Conservation (phyloP, 2,888 invertebrate species). For the Xylota segnis region DNA sequence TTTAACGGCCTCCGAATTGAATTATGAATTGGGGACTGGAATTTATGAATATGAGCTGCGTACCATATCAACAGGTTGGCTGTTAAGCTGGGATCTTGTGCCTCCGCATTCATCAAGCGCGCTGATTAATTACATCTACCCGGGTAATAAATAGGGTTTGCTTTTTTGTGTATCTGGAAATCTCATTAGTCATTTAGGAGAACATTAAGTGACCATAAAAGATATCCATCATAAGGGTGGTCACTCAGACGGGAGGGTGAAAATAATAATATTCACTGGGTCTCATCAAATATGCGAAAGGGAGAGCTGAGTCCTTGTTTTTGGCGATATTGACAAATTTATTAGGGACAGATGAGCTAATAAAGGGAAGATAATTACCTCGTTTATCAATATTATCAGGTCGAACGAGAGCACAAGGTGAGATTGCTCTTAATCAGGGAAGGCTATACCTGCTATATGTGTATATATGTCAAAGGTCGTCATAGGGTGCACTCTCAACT, state of each 20-base stretch:
- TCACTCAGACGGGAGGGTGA: background rate
- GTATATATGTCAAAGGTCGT: background rate
- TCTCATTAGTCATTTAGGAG: conserved; percentile 43
- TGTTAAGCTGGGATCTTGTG: conserved; percentile 10
- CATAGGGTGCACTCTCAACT: no score
- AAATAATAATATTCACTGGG: no score
- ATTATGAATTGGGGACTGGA: conserved; percentile 50
- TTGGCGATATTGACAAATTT: background rate
- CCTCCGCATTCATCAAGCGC: background rate
- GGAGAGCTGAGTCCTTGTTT: background rate
- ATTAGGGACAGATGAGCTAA: conserved; percentile 1
- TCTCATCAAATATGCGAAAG: background rate
- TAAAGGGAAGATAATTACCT: background rate
- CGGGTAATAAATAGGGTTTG: conserved; percentile 27
- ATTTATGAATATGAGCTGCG: conserved; percentile 46
- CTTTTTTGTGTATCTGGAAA: conserved; percentile 5
- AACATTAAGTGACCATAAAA: conserved; percentile 35
- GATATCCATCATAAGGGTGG: conserved; percentile 17
- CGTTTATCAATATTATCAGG: conserved; percentile 5
- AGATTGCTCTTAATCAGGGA: background rate
- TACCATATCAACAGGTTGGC: conserved; percentile 33
- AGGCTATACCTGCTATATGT: no score
- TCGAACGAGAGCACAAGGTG: background rate
- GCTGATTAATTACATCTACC: conserved; percentile 42
- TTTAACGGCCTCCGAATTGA: conserved; percentile 23